phyloP scores from a whole-genome alignment of 2,797 vertebrate genomes.

The Betta splendens region DNA sequence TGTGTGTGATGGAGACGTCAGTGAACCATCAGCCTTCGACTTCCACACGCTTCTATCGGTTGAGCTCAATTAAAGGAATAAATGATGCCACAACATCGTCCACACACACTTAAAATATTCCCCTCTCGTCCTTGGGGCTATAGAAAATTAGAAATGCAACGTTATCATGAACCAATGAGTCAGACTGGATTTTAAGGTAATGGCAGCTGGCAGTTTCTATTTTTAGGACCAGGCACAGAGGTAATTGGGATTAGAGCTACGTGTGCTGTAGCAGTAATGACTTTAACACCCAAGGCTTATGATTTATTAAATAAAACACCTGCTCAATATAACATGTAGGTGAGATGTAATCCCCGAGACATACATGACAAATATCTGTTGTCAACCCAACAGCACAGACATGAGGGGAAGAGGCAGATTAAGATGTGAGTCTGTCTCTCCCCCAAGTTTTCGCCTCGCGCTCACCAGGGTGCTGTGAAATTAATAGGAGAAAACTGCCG shows the following conservation, averaged over 20 bases:
- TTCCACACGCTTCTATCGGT: conserved; percentile 47
- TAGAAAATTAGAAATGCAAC: conserved; percentile 10
- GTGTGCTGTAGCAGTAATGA: no score
- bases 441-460: conserved; percentile 37
- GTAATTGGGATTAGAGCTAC: conserved; percentile 46
- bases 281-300: conserved; percentile 8
- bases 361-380: not conserved
- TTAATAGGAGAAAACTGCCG: conserved; percentile 72
- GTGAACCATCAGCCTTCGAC: conserved; percentile 45
- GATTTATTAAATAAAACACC: conserved; percentile 24
- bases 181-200: conserved; percentile 24
- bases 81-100: conserved; percentile 27
- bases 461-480: conserved; percentile 59
- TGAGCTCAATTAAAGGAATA: conserved; percentile 60
- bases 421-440: conserved; percentile 35
- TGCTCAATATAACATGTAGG: not conserved
- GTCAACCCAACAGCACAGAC: conserved; percentile 43
- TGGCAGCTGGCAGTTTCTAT: conserved; percentile 9
- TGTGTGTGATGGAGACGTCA: conserved; percentile 44
- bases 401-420: conserved; percentile 15
- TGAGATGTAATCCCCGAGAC: conserved; percentile 1
- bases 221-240: conserved; percentile 16
- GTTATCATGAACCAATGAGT: conserved; percentile 15
- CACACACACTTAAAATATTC: conserved; percentile 8
- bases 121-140: conserved; percentile 15